Evolutionary conservation across 2,113 vertebrate genomes (phyloP).

Genomic region (Eidolon helvum): DNA sequence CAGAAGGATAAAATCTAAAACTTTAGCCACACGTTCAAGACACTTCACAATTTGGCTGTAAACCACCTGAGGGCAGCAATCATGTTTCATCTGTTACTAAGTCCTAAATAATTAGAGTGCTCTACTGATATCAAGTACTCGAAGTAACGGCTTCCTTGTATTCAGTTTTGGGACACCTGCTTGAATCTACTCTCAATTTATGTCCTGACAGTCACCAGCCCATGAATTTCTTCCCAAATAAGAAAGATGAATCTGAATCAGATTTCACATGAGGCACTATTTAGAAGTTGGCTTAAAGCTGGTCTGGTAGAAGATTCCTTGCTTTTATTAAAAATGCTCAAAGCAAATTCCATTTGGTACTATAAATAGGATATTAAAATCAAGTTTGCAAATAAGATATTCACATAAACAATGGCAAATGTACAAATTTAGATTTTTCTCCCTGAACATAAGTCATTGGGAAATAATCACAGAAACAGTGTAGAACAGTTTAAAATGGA

Average conservation of each 20-base stretch:
- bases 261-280: background rate
- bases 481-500: background rate
- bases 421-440: background rate
- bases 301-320: background rate
- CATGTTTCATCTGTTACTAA: background rate
- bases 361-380: slow-evolving; percentile 59
- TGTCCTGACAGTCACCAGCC: background rate
- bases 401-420: background rate
- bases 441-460: background rate
- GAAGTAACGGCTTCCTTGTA: background rate
- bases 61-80: background rate
- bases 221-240: background rate
- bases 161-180: background rate
- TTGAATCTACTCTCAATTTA: background rate
- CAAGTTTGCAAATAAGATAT: slow-evolving; percentile 51
- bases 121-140: background rate
- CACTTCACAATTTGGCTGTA: background rate
- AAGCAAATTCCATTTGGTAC: slow-evolving; percentile 43
- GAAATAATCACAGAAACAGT: slow-evolving; percentile 58
- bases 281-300: background rate
- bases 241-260: background rate
- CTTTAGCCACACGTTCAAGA: background rate
- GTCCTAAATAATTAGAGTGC: background rate
- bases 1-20: background rate
- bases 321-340: slow-evolving; percentile 37